Evolutionary conservation across 1,140 invertebrate genomes (phyloP).

Genomic region (Caenorhabditis elegans): DNA sequence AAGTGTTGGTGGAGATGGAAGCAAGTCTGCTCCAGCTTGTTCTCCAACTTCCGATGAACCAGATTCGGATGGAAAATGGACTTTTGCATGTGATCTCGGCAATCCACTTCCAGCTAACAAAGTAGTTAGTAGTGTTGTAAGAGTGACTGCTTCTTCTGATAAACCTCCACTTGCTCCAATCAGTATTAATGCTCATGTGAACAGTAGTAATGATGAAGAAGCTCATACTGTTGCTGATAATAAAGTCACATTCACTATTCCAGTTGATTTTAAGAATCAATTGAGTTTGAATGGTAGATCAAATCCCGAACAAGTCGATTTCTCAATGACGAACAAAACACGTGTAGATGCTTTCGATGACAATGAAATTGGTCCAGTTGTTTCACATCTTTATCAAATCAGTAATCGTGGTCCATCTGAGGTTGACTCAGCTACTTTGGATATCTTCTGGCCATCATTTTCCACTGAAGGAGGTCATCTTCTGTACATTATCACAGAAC

Average conservation of each 20-base stretch:
- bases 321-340: conserved; percentile 58
- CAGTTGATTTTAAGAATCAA: conserved; percentile 63
- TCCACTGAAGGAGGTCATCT: conserved; percentile 61
- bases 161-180: conserved; percentile 51
- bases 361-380: conserved; percentile 64
- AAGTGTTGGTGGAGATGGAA: conserved; percentile 57
- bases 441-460: conserved; percentile 65
- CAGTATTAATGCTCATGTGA: conserved; percentile 50
- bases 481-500: conserved; percentile 64
- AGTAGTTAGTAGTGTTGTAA: conserved; percentile 55
- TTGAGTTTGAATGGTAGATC: conserved; percentile 56
- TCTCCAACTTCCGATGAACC: conserved; percentile 52
- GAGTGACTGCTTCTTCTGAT: conserved; percentile 55
- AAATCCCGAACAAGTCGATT: conserved; percentile 62
- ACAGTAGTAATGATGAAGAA: conserved; percentile 59
- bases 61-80: conserved; percentile 50
- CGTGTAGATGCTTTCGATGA: conserved; percentile 56
- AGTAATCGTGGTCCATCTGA: conserved; percentile 60
- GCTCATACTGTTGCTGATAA: conserved; percentile 54
- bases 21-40: conserved; percentile 44
- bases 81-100: conserved; percentile 60
- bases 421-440: conserved; percentile 58
- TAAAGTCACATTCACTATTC: conserved; percentile 56
- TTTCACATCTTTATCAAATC: conserved; percentile 62
- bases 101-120: conserved; percentile 64